Evolutionary conservation across 2,888 invertebrate species (phyloP).

Genomic region (Thyatira batis): DNA sequence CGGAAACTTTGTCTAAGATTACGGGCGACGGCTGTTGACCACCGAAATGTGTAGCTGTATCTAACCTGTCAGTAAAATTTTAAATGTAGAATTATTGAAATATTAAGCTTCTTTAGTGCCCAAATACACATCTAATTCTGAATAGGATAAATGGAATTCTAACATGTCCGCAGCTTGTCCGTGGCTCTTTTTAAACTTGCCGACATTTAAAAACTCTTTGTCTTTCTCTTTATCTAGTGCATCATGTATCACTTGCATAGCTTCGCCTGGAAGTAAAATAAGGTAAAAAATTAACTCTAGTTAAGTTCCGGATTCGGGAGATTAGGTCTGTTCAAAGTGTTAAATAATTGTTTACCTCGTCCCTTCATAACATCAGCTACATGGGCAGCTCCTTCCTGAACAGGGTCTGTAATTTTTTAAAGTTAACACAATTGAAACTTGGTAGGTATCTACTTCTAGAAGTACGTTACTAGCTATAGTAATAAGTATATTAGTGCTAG

Average conservation of each 20-base stretch:
- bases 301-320: not conserved
- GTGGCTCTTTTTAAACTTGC: slow-evolving; percentile 48
- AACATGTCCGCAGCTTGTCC: slow-evolving; percentile 47
- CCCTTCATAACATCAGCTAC: slow-evolving; percentile 51
- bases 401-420: slow-evolving; percentile 46
- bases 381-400: slow-evolving; percentile 52
- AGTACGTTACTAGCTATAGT: no score
- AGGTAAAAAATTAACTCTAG: not conserved
- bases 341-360: slow-evolving; percentile 40
- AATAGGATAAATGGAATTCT: slow-evolving; percentile 9
- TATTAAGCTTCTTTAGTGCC: no score
- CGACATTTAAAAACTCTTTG: slow-evolving; percentile 47
- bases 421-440: no score
- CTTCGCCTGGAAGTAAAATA: slow-evolving; percentile 39
- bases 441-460: no score
- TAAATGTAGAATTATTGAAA: no score
- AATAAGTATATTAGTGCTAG: not conserved
- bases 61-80: slow-evolving; percentile 33
- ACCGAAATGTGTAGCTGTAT: slow-evolving; percentile 40
- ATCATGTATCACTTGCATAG: slow-evolving; percentile 46
- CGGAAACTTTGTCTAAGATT: slow-evolving; percentile 40
- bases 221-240: slow-evolving; percentile 40
- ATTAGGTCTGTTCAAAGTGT: not conserved
- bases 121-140: not conserved
- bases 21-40: slow-evolving; percentile 38